phyloP scores from a whole-genome alignment of 2,113 vertebrate genomes.

The Campylomormyrus tamandua region DNA sequence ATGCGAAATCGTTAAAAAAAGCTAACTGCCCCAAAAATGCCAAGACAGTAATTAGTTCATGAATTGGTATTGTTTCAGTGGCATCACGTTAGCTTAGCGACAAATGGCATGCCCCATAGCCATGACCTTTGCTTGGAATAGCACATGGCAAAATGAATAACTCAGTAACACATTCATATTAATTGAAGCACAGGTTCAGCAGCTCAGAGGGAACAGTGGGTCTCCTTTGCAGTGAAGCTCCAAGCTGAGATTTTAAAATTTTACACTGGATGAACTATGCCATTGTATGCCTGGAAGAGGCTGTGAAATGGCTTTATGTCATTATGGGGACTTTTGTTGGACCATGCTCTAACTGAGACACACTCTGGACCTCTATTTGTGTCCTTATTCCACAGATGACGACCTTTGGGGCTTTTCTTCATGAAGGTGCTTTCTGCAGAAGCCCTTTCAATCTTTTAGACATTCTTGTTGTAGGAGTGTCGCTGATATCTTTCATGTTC shows the following conservation, averaged over 20 bases:
- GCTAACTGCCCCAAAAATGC: not conserved
- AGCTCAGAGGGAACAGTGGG: not conserved
- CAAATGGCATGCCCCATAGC: constrained; percentile 16
- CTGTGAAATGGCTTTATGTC: not conserved
- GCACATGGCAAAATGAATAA: constrained; percentile 6
- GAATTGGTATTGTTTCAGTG: not conserved
- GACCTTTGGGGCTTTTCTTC: constrained; percentile 92
- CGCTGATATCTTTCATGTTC: constrained; percentile 93
- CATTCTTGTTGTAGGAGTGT: constrained; percentile 95
- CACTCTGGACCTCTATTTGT: not conserved
- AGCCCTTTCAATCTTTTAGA: constrained; percentile 98
- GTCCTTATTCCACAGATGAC: constrained; percentile 72
- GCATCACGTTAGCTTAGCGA: not conserved
- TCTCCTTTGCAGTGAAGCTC: not conserved
- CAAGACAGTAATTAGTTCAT: constrained; percentile 11
- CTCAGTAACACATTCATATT: constrained; percentile 20
- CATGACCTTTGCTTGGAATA: not conserved
- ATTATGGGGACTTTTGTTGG: not conserved
- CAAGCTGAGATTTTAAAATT: not conserved
- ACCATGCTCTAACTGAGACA: not conserved
- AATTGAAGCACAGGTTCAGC: not conserved
- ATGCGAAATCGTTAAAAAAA: not conserved
- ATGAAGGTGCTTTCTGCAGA: constrained; percentile 96
- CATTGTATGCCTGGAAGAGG: not conserved
- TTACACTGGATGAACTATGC: not conserved